These are phyloP conservation scores for pig (Sus scrofa) DNA, from an alignment of 2,113 vertebrate species.

Conservation along the genomic window T2T-Sscrofa CM000824.6:69558001-69558500, in stretches of 20 bases:
- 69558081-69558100: no score
- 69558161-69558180: no score
- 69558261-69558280: background rate
- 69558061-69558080: no score
- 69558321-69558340: background rate
- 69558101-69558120: no score
- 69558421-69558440: background rate
- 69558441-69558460: rapidly evolving
- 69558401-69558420: background rate
- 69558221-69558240: background rate
- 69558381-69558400: background rate
- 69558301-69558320: background rate
- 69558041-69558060: no score
- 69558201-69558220: background rate
- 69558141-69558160: background rate
- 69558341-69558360: background rate
- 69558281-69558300: background rate
- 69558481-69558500: background rate
- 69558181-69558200: background rate
- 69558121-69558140: no score
- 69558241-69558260: background rate
- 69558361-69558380: background rate
- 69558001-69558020: no score
- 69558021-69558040: no score
- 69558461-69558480: background rate